Evolutionary conservation across 2,113 vertebrate genomes (phyloP), one percentile per base, ranked within the genome.

Genomic region (Drymodes brunneopygia): DNA sequence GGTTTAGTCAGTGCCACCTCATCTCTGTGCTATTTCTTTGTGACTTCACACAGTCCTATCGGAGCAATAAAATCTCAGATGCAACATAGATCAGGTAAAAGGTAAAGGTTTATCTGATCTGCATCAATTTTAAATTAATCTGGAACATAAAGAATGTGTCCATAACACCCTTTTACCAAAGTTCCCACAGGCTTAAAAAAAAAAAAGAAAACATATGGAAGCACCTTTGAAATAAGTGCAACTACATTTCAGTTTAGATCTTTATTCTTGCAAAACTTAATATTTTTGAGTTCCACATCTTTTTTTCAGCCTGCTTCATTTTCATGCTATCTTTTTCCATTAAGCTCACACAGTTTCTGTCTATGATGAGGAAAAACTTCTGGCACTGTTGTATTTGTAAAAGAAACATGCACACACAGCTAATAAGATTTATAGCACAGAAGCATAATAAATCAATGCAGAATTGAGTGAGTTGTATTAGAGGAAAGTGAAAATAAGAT

Each of bases 401-500:
- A 93, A 94, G 81, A 92, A 95, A 93, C 78, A 93, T 89, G 74
- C 70, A 95, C 60, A 84, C 78, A 79, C 1, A 72, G 35, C 50
- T 96, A 96, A 86, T 95, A 94, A 80, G 92, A 92, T 94, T 93
- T 95, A 87, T 81, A 95, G 38, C 61, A 71, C 45, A 94, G 69
- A 91, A 91, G 48, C 83, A 94, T 94, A 92, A 91, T 92, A 95
- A 93, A 95, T 95, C 95, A 96, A 94, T 88, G 80, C 9, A 78
- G 61, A 94, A 94, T 84, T 71, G 83, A 91, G 51, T 67, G 88
- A 92, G 44, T 74, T 89, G 65, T 84, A 89, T 86, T 95, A 91
- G 16, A 15, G 51, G 60, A 92, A 88, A 81, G 67, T 79, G 56
- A 96, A 97, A 95, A 94, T 91, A 94, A 94, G 77, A 92, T 94